Base-by-base conservation (phyloP, 1,140 invertebrate species). In the Papilio polyxenes region DNA sequence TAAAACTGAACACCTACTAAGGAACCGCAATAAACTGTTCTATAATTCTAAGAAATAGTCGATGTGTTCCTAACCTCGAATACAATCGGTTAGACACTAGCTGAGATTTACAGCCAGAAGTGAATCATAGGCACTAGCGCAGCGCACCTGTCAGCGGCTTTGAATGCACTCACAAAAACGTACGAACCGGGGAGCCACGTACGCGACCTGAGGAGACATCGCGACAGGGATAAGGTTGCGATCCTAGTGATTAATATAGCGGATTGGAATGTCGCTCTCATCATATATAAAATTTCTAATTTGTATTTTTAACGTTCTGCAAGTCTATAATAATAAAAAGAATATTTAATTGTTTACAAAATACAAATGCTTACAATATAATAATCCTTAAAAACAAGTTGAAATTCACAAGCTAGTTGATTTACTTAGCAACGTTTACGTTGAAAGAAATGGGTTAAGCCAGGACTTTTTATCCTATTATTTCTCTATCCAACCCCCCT, bases 131-230 rank as follows among this genome's bases (percentile, higher is more conserved):
- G 53, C 65, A 83, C 75, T 65, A 72, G 44, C 31, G 17, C 79
- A 81, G 23, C 79, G 78, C 80, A 84, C 84, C 82, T 87, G 86
- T 81, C 82, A 79, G 81, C 83, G 75, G 82, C 83, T 84, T 84
- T 83, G 83, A 85, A 87, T 85, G 80, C 80, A 79, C 17, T 74
- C 31, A 75, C 75, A 75, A 75, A 75, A 75, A 75, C 75, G 75
- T 44, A 48, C 48, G 48, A 75, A 75, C 75, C 80, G 79, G 56
- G 81, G 74, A 82, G 74, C 65, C 86, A 84, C 86, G 84, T 87
- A 85, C 78, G 44, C 82, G 84, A 84, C 83, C 86, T 20, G 76
- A 49, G 81, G 79, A 75, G 83, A 84, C 82, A 84, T 84, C 81
- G 72, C 82, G 83, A 84, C 82, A 82, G 53, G 53, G 40, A 17